Evolutionary conservation across 2,888 invertebrate species (phyloP).

Genomic region (Salpingus planirostris): DNA sequence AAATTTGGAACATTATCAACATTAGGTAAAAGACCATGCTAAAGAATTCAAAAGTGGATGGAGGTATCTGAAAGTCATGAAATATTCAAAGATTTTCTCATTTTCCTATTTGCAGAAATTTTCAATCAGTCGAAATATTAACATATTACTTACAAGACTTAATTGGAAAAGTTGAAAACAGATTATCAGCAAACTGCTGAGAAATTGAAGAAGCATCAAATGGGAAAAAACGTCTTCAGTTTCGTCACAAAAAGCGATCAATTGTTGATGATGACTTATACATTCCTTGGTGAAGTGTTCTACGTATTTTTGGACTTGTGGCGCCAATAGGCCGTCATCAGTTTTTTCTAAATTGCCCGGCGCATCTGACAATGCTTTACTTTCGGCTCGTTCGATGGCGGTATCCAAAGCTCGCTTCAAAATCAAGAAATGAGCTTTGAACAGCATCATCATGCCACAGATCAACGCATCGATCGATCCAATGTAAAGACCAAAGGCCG

Average conservation of each 20-base stretch:
- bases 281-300: conserved; percentile 8
- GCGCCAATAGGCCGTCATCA: not conserved
- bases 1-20: conserved; percentile 6
- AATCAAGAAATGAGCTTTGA: conserved; percentile 13
- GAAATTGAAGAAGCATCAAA: conserved; percentile 14
- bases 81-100: too few relatives aligned
- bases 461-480: conserved; percentile 9
- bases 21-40: conserved; percentile 7
- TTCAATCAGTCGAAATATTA: too few relatives aligned
- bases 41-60: conserved; percentile 5
- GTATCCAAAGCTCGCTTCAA: conserved; percentile 3
- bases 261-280: conserved; percentile 11
- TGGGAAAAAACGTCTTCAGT: conserved; percentile 12
- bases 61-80: conserved; percentile 4
- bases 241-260: conserved; percentile 12
- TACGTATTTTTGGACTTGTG: too few relatives aligned
- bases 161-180: conserved; percentile 17
- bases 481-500: conserved; percentile 10
- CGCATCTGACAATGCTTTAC: not conserved
- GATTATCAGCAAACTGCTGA: conserved; percentile 14
- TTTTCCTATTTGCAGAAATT: too few relatives aligned
- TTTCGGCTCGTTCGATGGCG: conserved; percentile 3
- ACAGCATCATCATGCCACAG: conserved; percentile 11
- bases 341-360: too few relatives aligned
- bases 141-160: too few relatives aligned